phyloP scores from a whole-genome alignment of 2,113 vertebrate species.

The Gasterosteus nipponicus region DNA sequence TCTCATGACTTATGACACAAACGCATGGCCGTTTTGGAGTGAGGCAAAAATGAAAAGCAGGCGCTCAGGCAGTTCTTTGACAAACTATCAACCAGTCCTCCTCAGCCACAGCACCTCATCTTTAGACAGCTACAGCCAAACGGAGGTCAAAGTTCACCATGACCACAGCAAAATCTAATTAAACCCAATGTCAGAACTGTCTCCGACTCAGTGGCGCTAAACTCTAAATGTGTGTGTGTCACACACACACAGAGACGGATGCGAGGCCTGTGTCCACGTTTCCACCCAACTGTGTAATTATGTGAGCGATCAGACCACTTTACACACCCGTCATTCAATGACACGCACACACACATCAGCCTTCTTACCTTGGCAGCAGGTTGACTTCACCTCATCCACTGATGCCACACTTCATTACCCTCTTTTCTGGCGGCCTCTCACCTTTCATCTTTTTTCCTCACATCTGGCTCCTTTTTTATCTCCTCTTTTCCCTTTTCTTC shows the following conservation, averaged over 20 bases:
- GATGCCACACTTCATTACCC: slow-evolving; percentile 62
- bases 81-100: not conserved
- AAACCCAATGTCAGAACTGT: slow-evolving; percentile 54
- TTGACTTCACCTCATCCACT: slow-evolving; percentile 55
- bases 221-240: slow-evolving; percentile 20
- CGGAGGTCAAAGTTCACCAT: slow-evolving; percentile 49
- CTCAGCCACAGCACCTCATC: slow-evolving; percentile 19
- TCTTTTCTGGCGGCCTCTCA: slow-evolving; percentile 32
- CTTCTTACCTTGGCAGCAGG: slow-evolving; percentile 54
- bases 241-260: not conserved
- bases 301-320: slow-evolving; percentile 58
- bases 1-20: not conserved
- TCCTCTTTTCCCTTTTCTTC: not conserved
- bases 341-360: slow-evolving; percentile 21
- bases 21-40: not conserved
- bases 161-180: slow-evolving; percentile 60
- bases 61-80: not conserved
- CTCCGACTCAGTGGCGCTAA: slow-evolving; percentile 28
- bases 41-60: not conserved
- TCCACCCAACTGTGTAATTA: slow-evolving; percentile 54
- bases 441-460: slow-evolving; percentile 17
- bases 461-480: not conserved
- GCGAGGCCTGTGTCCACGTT: slow-evolving; percentile 7
- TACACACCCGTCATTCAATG: slow-evolving; percentile 57
- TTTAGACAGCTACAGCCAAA: slow-evolving; percentile 29